Evolutionary conservation across 2,888 invertebrate genomes (phyloP).

Genomic region (Cotesia congregata): DNA sequence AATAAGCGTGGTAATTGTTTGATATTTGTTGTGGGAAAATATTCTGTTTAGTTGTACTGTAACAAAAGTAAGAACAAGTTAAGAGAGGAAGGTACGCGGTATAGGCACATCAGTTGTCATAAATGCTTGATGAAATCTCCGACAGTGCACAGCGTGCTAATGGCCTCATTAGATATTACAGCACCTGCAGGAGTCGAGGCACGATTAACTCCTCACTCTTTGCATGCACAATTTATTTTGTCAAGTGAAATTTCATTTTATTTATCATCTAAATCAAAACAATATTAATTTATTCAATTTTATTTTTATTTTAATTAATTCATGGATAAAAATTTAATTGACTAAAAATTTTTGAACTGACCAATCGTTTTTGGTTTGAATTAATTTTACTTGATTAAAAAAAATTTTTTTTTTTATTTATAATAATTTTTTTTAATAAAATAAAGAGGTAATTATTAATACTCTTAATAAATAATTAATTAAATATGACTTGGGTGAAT

Average conservation of each 20-base stretch:
- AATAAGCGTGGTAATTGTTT: too few relatives aligned
- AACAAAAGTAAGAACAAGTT: slow-evolving; percentile 12
- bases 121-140: slow-evolving; percentile 58
- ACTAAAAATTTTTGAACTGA: too few relatives aligned
- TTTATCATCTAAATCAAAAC: slow-evolving; percentile 14
- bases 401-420: too few relatives aligned
- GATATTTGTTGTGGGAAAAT: neutral
- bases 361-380: too few relatives aligned
- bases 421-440: neutral
- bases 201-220: slow-evolving; percentile 42
- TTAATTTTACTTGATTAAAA: too few relatives aligned
- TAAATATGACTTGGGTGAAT: neutral
- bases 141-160: slow-evolving; percentile 61
- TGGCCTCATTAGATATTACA: slow-evolving; percentile 61
- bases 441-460: neutral
- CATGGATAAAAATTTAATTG: too few relatives aligned
- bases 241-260: slow-evolving; percentile 5
- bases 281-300: neutral
- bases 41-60: slow-evolving; percentile 32
- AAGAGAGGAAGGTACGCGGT: slow-evolving; percentile 52
- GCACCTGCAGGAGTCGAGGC: slow-evolving; percentile 44
- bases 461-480: neutral
- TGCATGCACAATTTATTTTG: slow-evolving; percentile 34
- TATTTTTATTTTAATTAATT: neutral
- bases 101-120: slow-evolving; percentile 57